phyloP scores from a whole-genome alignment of 2,113 vertebrate genomes.

The Natator depressus region DNA sequence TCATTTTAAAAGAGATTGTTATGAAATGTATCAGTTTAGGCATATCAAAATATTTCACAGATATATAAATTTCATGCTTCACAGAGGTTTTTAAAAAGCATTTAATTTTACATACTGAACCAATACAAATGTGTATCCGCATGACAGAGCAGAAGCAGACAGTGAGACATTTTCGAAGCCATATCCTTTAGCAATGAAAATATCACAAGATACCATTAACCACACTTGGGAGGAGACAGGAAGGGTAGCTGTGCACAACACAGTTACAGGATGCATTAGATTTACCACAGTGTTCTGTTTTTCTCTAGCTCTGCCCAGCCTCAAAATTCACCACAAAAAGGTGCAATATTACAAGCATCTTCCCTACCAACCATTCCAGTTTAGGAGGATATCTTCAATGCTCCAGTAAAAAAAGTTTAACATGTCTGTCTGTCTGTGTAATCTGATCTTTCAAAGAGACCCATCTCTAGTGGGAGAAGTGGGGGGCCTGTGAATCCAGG shows the following conservation, averaged over 20 bases:
- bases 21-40: not conserved
- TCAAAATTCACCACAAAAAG: not conserved
- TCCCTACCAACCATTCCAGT: not conserved
- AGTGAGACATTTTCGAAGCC: not conserved
- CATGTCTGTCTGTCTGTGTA: not conserved
- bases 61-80: not conserved
- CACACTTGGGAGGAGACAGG: slow-evolving; percentile 64
- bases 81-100: not conserved
- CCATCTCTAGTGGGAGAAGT: not conserved
- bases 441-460: not conserved
- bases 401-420: not conserved
- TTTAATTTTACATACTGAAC: not conserved
- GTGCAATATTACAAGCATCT: not conserved
- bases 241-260: slow-evolving; percentile 21
- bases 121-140: not conserved
- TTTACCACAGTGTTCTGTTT: not conserved
- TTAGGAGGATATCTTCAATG: not conserved
- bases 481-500: not conserved
- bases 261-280: not conserved
- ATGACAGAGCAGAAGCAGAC: slow-evolving; percentile 29
- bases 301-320: not conserved
- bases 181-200: not conserved
- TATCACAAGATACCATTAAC: not conserved
- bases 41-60: not conserved
- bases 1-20: not conserved